These are phyloP conservation scores for Nemurella pictetii DNA, from an alignment of 2,888 invertebrate genomes.

Conservation along the genomic window DNA sequence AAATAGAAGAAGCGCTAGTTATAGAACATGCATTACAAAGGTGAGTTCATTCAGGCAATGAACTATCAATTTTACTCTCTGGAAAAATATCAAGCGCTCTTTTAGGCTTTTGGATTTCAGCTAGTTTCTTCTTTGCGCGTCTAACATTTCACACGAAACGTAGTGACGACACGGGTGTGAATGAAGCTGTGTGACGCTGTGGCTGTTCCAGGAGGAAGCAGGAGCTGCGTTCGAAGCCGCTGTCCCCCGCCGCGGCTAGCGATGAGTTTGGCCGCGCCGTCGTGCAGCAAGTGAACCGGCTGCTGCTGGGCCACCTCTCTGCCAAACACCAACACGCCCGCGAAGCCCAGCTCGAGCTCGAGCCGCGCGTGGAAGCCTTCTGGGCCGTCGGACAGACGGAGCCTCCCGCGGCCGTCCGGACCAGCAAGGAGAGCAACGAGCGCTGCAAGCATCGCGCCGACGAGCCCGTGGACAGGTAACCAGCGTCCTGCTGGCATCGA, in stretches of 20 bases:
- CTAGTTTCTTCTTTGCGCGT: no score
- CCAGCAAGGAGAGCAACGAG: constrained; percentile 10
- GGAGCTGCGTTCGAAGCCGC: constrained; percentile 45
- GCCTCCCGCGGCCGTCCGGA: constrained; percentile 55
- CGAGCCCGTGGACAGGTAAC: constrained; percentile 64
- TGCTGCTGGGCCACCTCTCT: constrained; percentile 63
- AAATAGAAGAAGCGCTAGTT: constrained; percentile 66
- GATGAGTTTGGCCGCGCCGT: constrained; percentile 56
- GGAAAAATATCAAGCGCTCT: no score
- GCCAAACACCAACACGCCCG: constrained; percentile 63
- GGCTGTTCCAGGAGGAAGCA: constrained; percentile 49
- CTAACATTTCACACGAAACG: no score
- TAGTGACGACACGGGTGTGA: not conserved
- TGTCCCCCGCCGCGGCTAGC: not conserved
- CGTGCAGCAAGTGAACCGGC: constrained; percentile 70
- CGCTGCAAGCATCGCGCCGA: constrained; percentile 47
- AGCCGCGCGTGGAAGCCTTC: constrained; percentile 81
- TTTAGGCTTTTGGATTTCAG: no score
- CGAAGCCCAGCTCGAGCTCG: constrained; percentile 65
- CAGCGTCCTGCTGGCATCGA: constrained; percentile 55
- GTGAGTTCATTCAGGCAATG: no score
- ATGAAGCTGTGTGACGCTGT: not conserved
- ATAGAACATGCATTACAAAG: constrained; percentile 62
- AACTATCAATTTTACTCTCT: no score
- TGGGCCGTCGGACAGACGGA: constrained; percentile 80